Base-by-base conservation (phyloP, 2,888 invertebrate species). In the Lamellibrachia columna region DNA sequence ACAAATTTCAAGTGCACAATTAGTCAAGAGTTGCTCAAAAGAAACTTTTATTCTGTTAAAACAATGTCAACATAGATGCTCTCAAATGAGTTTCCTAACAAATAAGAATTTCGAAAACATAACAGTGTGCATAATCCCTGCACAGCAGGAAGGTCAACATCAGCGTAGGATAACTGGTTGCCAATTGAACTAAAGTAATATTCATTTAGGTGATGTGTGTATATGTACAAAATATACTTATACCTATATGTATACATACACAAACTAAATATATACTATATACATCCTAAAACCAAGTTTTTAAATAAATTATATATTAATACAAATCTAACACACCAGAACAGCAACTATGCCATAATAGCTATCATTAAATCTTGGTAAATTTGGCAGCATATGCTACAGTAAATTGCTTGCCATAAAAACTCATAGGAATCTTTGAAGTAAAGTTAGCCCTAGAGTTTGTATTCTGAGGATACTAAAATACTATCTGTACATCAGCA, bases 211-310 rank as follows among this genome's bases (percentile, higher is more conserved):
- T 75, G 75, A 75, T 75, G 75, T 22, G 75, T 55, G 55, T 75
- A 0, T 22, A 75, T 75, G 40, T 40, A 40, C 40, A 40, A 40
- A 40, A 40, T 40, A 40, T 40, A 40, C 40, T 1, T 40, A 75
- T 6, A 22, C 75, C 6, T 15, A 75, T 75, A 75, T 75, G 75
- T 11, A 22, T 75, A 75, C 75, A 75, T 75, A 75, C 75, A 75
- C 22, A 75, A 22, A 75, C 7, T 55, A 22, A 75, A 22, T 75
- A 22, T 58, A 58, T 58, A 58, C 11, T 58, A 58, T 75, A 75
- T 75, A 75, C 75, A 75, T 75, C 75, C 75, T n/a, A 75, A 75
- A 75, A 75, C n/a, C 22, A 75, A 75, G 75, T 75, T 75, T 75
- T 75, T 55, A 1, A 75, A 6, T 75, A 75, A 22, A 22, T 40